These are phyloP conservation scores for Drosophila chauvacae DNA, from an alignment of 1,140 invertebrate genomes.

Conservation along the genomic window DNA sequence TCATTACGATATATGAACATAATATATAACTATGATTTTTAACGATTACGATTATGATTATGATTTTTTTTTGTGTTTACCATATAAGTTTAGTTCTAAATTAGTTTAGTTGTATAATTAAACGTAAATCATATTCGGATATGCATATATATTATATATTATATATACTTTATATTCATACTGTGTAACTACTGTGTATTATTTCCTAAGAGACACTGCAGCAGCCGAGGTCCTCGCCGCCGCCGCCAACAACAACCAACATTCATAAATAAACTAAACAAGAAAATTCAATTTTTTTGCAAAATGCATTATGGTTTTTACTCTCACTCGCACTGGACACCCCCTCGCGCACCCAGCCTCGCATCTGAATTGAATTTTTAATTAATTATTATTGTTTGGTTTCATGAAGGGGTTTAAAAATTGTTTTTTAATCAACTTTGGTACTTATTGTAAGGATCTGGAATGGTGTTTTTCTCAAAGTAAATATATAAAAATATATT, in stretches of 20 bases:
- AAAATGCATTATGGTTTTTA: slow-evolving; percentile 15
- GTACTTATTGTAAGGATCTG: too few species aligned
- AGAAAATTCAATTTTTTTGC: slow-evolving; percentile 53
- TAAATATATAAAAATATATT: too few species aligned
- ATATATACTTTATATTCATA: slow-evolving; percentile 57
- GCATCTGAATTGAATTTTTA: not conserved
- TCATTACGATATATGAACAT: slow-evolving; percentile 11
- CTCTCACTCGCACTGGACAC: not conserved
- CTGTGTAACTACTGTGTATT: slow-evolving; percentile 47
- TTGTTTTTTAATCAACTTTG: too few species aligned
- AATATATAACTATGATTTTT: slow-evolving; percentile 29
- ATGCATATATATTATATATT: slow-evolving; percentile 53
- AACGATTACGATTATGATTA: slow-evolving; percentile 18
- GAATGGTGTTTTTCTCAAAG: too few species aligned
- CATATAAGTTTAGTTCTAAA: slow-evolving; percentile 30
- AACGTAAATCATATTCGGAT: slow-evolving; percentile 37
- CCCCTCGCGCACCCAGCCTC: not conserved
- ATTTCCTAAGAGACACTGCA: slow-evolving; percentile 42
- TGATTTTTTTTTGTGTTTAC: slow-evolving; percentile 12
- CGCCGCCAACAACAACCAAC: slow-evolving; percentile 10
- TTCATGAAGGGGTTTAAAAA: not conserved
- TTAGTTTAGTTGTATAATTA: slow-evolving; percentile 36
- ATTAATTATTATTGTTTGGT: not conserved
- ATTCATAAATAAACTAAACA: slow-evolving; percentile 61
- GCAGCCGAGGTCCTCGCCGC: slow-evolving; percentile 18